Percentiles rank a stretch among this genome's conserved stretches.
Conservation (phyloP, 2,797 vertebrate genomes). For the Typhlichthys subterraneus region DNA sequence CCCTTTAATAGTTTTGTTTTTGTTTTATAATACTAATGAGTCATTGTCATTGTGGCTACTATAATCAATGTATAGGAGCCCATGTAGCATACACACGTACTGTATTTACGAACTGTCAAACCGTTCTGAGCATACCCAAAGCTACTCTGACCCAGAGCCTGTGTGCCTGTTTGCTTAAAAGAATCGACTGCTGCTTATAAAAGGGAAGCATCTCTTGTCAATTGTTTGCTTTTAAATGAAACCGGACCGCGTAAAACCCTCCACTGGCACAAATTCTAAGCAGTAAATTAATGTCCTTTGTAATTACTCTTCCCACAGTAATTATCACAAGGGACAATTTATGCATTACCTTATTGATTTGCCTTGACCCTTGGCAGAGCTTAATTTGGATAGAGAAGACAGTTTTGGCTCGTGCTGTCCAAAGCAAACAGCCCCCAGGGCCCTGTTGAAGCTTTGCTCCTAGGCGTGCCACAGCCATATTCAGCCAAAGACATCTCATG, state of each 20-base stretch:
- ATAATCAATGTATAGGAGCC: slow-evolving; percentile 60
- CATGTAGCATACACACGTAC: slow-evolving; percentile 54
- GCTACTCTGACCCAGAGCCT: slow-evolving; percentile 57
- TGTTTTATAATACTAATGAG: slow-evolving; percentile 74
- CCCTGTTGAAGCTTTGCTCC: slow-evolving; percentile 48
- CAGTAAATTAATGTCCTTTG: slow-evolving; percentile 79
- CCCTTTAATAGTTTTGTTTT: slow-evolving; percentile 58
- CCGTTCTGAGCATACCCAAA: slow-evolving; percentile 51
- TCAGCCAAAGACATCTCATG: slow-evolving; percentile 55
- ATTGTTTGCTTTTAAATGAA: slow-evolving; percentile 69
- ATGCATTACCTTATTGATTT: slow-evolving; percentile 82
- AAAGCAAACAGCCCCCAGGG: slow-evolving; percentile 54
- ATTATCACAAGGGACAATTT: slow-evolving; percentile 78
- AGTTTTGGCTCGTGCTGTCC: slow-evolving; percentile 63
- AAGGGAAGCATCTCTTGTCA: slow-evolving; percentile 61
- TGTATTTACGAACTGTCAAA: slow-evolving; percentile 63
- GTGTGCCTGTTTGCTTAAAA: slow-evolving; percentile 56
- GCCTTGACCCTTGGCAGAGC: slow-evolving; percentile 72
- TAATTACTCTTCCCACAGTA: slow-evolving; percentile 79
- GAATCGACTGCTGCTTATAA: slow-evolving; percentile 45
- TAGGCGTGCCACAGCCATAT: slow-evolving; percentile 63
- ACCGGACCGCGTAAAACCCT: slow-evolving; percentile 53
- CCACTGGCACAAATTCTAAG: slow-evolving; percentile 72
- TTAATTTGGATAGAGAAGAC: slow-evolving; percentile 68
- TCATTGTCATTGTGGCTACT: slow-evolving; percentile 50